Evolutionary conservation across 1,140 invertebrate species (phyloP), one percentile per base, ranked within the genome.

Genomic region (Pemphigus obesinymphae): DNA sequence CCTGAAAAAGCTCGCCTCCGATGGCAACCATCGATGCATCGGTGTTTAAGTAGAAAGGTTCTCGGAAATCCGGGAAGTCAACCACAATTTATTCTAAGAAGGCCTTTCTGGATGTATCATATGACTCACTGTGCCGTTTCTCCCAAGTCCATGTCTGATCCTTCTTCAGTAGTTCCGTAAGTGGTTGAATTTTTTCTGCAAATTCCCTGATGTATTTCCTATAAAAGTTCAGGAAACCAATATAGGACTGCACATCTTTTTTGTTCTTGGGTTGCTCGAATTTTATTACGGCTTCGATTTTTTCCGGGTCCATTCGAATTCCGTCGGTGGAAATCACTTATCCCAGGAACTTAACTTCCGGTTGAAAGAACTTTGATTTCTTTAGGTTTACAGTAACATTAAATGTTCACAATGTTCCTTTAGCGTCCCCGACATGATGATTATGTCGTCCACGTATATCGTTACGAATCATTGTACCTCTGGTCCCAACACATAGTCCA

Each of bases 51-150:
- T 11, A 53, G 1, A 78, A 55, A 2, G 1, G 1, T 53, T 15
- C 2, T 6, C 13, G 2, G 13, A 78, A 78, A 20, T 78, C 75
- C 5, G 85, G 83, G 29, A 85, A 83, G 76, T 86, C 85, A 0
- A 63, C 15, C 0, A 31, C 7, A 1, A 63, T 31, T 13, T 31
- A n/a, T 31, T 31, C 15, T 3, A 63, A 23, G 11, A 63, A 63
- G 3, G 0, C 0, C 1, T 31, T 0, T 31, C 26, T 63, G 2
- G 23, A 23, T 31, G 8, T 31, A 11, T 63, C 58, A 31, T 26
- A 63, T 0, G 13, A 3, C 10, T 7, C 34, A n/a, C 34, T 13
- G 3, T 66, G 15, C 7, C 20, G 5, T 6, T 1, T 37, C 3
- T 1, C 8, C 61, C 61, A 66, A 15, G 3, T 72, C 29, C 6